Base-by-base conservation (phyloP, 2,797 vertebrate species). In the Protosalanx chinensis region DNA sequence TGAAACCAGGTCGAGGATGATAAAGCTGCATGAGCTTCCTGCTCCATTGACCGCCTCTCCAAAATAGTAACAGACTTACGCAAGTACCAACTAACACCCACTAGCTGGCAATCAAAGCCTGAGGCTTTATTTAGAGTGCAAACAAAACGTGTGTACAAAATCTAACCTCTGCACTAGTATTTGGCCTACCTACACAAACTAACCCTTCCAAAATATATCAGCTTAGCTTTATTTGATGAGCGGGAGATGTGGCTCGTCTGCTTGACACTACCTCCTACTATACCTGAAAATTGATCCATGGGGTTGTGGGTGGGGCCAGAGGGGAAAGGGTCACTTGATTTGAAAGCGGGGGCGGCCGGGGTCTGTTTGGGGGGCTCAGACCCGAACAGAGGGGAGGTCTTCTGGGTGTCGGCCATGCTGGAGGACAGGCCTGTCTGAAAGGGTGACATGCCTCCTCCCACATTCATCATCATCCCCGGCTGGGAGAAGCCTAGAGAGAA, bases 401-500 rank as follows among this genome's bases (percentile, higher is more conserved):
- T 93, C 82, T 90, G 90, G 76, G 85, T 20, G 74, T 92, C 91
- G 32, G 83, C 80, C 3, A 88, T 70, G 79, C 76, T 33, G 37
- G 87, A 77, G 67, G 84, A 77, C 84, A 91, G 87, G 33, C 75
- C 82, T 70, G 85, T 84, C 83, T 92, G 91, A 78, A 90, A 87
- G 0, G 91, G 90, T 2, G 90, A 85, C 80, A 89, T 65, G 16
- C 81, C 79, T 49, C 87, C 37, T 23, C 51, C 51, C 76, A 75
- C 75, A 65, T 75, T 76, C 68, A 70, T 67, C 57, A 76, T 81
- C 77, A 84, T 70, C 49, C 73, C 91, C 76, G 91, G 81, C 80
- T 91, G 90, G 70, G 90, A 87, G 77, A 91, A 90, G 66, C 91
- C 93, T 94, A 75, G 27, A 70, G 20, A 18, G 46, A 30, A 58